Conservation (phyloP, 2,888 invertebrate species). For the Stramonita haemastoma region DNA sequence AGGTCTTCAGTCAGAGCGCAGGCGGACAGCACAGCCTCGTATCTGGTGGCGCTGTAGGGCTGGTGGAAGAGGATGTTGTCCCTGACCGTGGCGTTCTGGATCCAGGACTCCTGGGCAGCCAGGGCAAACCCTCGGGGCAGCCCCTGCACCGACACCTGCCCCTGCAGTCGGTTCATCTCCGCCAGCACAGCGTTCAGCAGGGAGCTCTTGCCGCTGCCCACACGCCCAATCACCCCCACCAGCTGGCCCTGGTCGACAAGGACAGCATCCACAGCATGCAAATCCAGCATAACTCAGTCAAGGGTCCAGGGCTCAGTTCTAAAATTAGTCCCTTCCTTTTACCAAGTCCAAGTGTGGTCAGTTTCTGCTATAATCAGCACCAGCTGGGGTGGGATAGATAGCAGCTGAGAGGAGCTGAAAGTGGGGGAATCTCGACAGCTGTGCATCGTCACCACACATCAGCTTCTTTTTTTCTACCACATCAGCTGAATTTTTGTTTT, state of each 20-base stretch:
- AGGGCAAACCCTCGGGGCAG: slow-evolving; percentile 80
- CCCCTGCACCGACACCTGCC: slow-evolving; percentile 83
- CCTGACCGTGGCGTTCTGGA: slow-evolving; percentile 91
- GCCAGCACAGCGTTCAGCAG: slow-evolving; percentile 90
- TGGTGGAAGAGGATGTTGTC: slow-evolving; percentile 97
- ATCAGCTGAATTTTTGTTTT: too few species aligned
- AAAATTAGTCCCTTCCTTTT: too few species aligned
- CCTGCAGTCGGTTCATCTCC: slow-evolving; percentile 86
- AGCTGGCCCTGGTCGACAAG: slow-evolving; percentile 71
- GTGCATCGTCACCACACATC: too few species aligned
- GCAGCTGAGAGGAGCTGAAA: too few species aligned
- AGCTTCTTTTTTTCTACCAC: too few species aligned
- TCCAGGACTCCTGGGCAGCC: slow-evolving; percentile 90
- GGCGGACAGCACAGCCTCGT: slow-evolving; percentile 88
- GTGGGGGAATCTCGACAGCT: too few species aligned
- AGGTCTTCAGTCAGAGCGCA: slow-evolving; percentile 88
- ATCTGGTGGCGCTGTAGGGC: slow-evolving; percentile 87
- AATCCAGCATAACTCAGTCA: too few species aligned
- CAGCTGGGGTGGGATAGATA: too few species aligned
- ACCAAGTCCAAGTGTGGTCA: too few species aligned
- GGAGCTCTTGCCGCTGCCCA: slow-evolving; percentile 95
- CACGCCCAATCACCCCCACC: slow-evolving; percentile 90
- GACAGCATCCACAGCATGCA: too few species aligned
- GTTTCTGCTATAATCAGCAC: too few species aligned
- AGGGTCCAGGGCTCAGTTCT: too few species aligned